Base-by-base conservation (phyloP, 2,888 invertebrate genomes). In the Xestia sexstrigata region DNA sequence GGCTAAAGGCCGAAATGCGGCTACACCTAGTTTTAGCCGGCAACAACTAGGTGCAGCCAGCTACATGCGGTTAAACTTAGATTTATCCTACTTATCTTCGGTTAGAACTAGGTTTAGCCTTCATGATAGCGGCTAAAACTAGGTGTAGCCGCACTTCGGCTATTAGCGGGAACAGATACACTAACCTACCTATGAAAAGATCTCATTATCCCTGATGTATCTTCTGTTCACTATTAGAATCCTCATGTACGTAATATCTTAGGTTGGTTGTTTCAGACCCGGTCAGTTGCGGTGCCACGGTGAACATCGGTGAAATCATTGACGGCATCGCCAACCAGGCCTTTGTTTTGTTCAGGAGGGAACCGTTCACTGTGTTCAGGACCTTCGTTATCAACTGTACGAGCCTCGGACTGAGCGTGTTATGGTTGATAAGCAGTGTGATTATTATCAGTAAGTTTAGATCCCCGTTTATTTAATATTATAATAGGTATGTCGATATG, bases 261-360 rank as follows among this genome's bases (percentile, higher is more conserved):
- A 83, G 75, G 83, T 83, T 80, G 70, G 45, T 79, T 86, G 55
- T 92, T 93, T 42, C 90, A 96, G 95, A 95, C 79, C 94, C 95
- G 0, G 78, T 49, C 7, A 76, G 81, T 2, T 95, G 95, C 77
- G 94, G 93, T 3, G n/a, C 62, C 7, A 81, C 91, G 8, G 90
- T 96, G 11, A 93, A 92, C 81, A 95, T 96, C 52, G 96, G 96
- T 0, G 83, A 92, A 23, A 85, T 91, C 0, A 92, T 96, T 17
- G 93, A 93, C 8, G 89, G 89, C 6, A 89, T 96, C 17, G 89
- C 92, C 0, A 84, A 94, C 75, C 94, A 94, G 78, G 95, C 96
- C 0, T 94, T 95, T 42, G 93, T 96, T 7, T 82, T 95, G 5
- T 77, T 95, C 4, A 88, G 83, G 0, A 72, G 83, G 3, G 90